Base-by-base conservation (phyloP, 2,888 invertebrate species). In the Cosmia trapezina region DNA sequence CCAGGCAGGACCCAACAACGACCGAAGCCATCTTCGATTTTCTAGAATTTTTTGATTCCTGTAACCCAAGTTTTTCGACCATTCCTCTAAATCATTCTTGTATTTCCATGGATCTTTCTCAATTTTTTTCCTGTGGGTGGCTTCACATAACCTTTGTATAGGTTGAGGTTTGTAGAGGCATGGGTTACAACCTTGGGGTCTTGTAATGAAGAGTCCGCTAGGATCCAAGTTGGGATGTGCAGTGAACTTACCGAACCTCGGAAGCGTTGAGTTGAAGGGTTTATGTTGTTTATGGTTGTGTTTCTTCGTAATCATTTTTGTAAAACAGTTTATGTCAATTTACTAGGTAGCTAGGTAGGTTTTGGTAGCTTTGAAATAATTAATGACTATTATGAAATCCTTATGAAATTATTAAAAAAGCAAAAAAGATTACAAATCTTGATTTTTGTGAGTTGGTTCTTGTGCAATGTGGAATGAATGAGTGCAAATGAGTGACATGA, bases 51-150 rank as follows among this genome's bases (percentile, higher is more conserved):
- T 88, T 85, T 93, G 93, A 76, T 96, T 95, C 81, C 95, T 91
- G 73, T 94, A 96, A 8, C 95, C 95, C 51, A 96, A 90, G 81
- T 96, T 94, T 78, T 84, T 85, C 3, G 93, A 89, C 95, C 95
- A 96, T 43, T 93, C 94, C 81, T 95, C 95, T 19, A 95, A 83
- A 74, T 94, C 94, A 14, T 78, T 90, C 84, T 95, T 94, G 76
- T 92, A 93, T 74, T 86, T 89, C 95, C 95, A 96, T 3, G 94
- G 93, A 59, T 94, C 94, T 83, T 94, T 93, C 51, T 87, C 84
- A 12, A 70, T 80, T 61, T 81, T 88, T 60, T 81, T 87, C 53
- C 83, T 86, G 75, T 85, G 91, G 49, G 89, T 92, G 8, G 90
- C 84, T 80, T 90, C 89, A 76, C 89, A 94, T 70, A 93, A 86